A percentile compares a stretch with the other conserved stretches of the same genome.
Conservation (phyloP, 1,140 invertebrate species). For the Drosophila takahashii region DNA sequence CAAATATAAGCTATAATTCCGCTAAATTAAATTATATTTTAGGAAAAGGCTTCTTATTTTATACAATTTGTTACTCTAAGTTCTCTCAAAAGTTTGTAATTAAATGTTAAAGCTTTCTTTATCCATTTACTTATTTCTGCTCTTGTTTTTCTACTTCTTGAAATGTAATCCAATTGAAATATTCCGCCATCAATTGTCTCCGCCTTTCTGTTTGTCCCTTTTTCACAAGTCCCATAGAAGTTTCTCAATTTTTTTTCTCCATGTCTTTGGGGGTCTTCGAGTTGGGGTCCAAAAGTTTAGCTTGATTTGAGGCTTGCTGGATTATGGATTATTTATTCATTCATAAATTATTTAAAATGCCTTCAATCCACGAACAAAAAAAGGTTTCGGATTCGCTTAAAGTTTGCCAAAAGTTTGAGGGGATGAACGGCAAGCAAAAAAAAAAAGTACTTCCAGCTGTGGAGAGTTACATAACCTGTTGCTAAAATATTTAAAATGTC, state of each 20-base stretch:
- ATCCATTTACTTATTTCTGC: not conserved
- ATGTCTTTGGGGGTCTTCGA: slow-evolving; percentile 8
- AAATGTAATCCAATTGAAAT: slow-evolving; percentile 7
- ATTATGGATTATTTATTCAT: slow-evolving; percentile 52
- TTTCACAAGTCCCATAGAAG: not conserved
- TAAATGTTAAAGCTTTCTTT: not conserved
- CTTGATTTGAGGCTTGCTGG: slow-evolving; percentile 51
- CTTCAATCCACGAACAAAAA: slow-evolving; percentile 34
- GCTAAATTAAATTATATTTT: not conserved
- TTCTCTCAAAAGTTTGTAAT: not conserved
- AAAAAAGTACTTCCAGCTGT: not conserved
- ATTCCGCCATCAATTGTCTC: slow-evolving; percentile 7
- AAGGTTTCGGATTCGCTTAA: slow-evolving; percentile 23
- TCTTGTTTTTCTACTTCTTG: not conserved
- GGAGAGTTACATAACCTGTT: slow-evolving; percentile 49
- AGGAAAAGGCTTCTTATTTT: not conserved
- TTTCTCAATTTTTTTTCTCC: slow-evolving; percentile 7
- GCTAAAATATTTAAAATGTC: slow-evolving; percentile 60
- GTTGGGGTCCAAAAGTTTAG: slow-evolving; percentile 35
- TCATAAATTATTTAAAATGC: slow-evolving; percentile 73
- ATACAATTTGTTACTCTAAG: too few species aligned
- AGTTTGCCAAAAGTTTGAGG: slow-evolving; percentile 20
- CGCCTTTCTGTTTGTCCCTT: slow-evolving; percentile 1
- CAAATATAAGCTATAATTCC: too few species aligned
- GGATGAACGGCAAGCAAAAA: not conserved